Base-by-base conservation (phyloP, 2,797 vertebrate genomes). In the Acanthurus tractus region DNA sequence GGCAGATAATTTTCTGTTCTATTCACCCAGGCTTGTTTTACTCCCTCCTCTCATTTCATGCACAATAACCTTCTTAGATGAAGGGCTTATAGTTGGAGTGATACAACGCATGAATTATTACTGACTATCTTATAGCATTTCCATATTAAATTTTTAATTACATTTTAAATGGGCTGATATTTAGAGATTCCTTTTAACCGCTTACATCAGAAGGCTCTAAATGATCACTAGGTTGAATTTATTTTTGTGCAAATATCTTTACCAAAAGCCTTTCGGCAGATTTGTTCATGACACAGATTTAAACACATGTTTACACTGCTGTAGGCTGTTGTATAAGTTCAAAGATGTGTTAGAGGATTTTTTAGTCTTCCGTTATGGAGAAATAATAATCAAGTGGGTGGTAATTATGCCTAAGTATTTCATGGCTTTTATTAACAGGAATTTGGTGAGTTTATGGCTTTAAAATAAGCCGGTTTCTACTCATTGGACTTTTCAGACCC, bases 21-120 rank as follows among this genome's bases (percentile, higher is more conserved):
- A 57, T 55, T 88, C 84, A 80, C 15, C 40, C 38, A 6, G 78
- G 63, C 86, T 89, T 88, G 86, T 88, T 90, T 85, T 65, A 86
- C 86, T 84, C 79, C 72, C 79, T 81, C 76, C 85, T 85, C 84
- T 88, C 86, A 89, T 90, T 90, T 90, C 89, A 92, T 77, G 85
- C 84, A 82, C 86, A 89, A 88, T 90, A 91, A 90, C 74, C 80
- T 71, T 42, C 66, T 57, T 0, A 79, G 86, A 90, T 70, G 74
- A 78, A 76, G 83, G 65, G 84, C 67, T 83, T 68, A 57, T 7
- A 75, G 86, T 64, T 17, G 36, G 25, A 67, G 63, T 23, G 62
- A 82, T 70, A 76, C 76, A 52, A 83, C 68, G 69, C 80, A 75
- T 74, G 40, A 77, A 79, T 73, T 66, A 80, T 70, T 53, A 46